phyloP scores from a whole-genome alignment of 1,140 invertebrate genomes.

The Olivierus martensii region DNA sequence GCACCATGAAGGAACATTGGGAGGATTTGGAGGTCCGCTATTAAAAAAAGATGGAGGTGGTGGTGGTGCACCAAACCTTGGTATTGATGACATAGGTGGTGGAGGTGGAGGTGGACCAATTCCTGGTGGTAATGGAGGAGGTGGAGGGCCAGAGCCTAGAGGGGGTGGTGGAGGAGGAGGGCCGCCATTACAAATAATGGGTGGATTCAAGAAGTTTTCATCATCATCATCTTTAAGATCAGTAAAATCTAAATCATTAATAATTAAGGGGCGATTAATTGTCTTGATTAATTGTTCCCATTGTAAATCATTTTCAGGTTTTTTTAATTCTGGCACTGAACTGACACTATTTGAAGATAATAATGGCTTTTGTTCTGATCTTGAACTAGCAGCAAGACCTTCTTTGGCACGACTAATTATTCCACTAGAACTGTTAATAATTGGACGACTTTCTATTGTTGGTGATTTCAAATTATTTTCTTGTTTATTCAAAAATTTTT shows the following conservation, averaged over 20 bases:
- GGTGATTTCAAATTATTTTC: too few species aligned
- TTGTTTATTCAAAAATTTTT: constrained; percentile 7
- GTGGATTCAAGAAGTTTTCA: constrained; percentile 17
- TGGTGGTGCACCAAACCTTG: constrained; percentile 13
- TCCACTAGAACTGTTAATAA: constrained; percentile 44
- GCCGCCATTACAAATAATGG: constrained; percentile 6
- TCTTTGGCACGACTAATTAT: constrained; percentile 87
- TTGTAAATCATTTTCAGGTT: constrained; percentile 44
- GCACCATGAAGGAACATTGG: constrained; percentile 29
- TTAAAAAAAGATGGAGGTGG: constrained; percentile 32
- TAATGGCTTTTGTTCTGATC: neutral
- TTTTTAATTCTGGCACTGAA: neutral
- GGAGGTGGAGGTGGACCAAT: constrained; percentile 25
- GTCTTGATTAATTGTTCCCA: constrained; percentile 83
- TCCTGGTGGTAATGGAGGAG: constrained; percentile 26
- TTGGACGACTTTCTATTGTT: too few species aligned
- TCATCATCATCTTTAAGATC: constrained; percentile 65
- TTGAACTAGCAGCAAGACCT: constrained; percentile 38
- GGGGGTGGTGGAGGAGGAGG: constrained; percentile 29
- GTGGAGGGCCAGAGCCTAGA: constrained; percentile 27
- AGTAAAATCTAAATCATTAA: constrained; percentile 94
- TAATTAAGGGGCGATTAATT: constrained; percentile 62
- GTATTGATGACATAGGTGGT: constrained; percentile 20
- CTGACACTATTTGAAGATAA: neutral
- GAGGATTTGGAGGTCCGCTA: constrained; percentile 26